Percentiles rank a stretch among this genome's conserved stretches.
Evolutionary conservation across 2,888 invertebrate genomes (phyloP).

Genomic region (Zelleria hepariella): DNA sequence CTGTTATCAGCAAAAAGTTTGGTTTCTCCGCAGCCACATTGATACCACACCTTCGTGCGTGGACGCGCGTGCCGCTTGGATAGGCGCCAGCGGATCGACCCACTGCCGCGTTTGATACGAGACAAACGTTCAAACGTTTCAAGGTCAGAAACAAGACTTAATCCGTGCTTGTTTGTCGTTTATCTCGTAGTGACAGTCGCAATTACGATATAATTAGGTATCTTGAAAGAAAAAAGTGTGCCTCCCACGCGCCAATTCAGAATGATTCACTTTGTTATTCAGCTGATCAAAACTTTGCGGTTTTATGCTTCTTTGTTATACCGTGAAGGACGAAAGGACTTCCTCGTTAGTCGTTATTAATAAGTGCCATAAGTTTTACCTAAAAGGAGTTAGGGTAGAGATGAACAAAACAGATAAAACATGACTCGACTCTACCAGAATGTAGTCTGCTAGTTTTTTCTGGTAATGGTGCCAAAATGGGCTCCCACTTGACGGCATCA

Average conservation of each 20-base stretch:
- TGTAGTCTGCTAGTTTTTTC: too few relatives aligned
- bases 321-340: background rate
- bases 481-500: too few relatives aligned
- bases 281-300: background rate
- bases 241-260: background rate
- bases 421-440: too few relatives aligned
- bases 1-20: constrained; percentile 62
- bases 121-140: constrained; percentile 22
- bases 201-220: background rate
- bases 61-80: constrained; percentile 28
- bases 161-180: background rate
- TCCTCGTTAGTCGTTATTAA: background rate
- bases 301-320: background rate
- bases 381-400: too few relatives aligned
- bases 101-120: constrained; percentile 34
- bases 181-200: background rate
- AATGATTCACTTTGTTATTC: background rate
- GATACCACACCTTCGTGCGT: constrained; percentile 20
- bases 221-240: background rate
- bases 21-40: constrained; percentile 25
- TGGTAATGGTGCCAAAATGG: too few relatives aligned
- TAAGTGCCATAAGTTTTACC: background rate
- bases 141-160: background rate
- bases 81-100: constrained; percentile 33
- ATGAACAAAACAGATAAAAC: too few relatives aligned